phyloP scores from a whole-genome alignment of 2,888 invertebrate species.

The Cheilosia impressa region DNA sequence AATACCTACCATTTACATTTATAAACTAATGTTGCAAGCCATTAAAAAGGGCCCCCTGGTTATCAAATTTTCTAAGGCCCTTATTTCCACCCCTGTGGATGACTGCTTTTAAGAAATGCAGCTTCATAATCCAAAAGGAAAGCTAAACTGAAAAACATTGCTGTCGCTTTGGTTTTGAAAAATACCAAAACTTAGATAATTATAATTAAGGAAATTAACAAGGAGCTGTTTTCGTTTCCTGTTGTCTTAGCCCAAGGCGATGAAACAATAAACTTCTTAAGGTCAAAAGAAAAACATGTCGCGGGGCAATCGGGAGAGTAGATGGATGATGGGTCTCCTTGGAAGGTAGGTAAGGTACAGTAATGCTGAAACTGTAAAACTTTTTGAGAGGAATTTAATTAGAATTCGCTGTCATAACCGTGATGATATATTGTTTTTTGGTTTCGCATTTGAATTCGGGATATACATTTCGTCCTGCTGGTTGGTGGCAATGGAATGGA shows the following conservation, averaged over 20 bases:
- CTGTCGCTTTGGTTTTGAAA: constrained; percentile 5
- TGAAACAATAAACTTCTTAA: constrained; percentile 40
- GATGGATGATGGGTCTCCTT: not conserved
- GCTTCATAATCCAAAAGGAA: no score
- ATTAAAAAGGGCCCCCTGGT: no score
- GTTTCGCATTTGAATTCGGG: constrained; percentile 55
- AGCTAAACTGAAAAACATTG: no score
- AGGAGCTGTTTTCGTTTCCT: constrained; percentile 36
- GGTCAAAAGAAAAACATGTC: constrained; percentile 39
- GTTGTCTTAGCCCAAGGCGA: not conserved
- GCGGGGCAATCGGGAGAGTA: not conserved
- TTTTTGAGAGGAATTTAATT: constrained; percentile 66
- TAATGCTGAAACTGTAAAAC: constrained; percentile 27
- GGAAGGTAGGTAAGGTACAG: not conserved
- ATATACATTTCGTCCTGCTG: constrained; percentile 36
- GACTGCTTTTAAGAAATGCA: no score
- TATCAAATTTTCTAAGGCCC: no score
- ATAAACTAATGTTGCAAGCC: no score
- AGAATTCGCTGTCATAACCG: constrained; percentile 68
- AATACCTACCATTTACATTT: no score
- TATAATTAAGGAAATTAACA: constrained; percentile 30
- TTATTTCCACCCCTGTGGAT: no score
- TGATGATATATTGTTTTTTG: constrained; percentile 67
- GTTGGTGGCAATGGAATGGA: constrained; percentile 33
- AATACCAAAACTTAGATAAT: constrained; percentile 28